Evolutionary conservation across 2,113 vertebrate species (phyloP), one percentile per base, ranked within the genome.

Genomic region (Zeus faber): DNA sequence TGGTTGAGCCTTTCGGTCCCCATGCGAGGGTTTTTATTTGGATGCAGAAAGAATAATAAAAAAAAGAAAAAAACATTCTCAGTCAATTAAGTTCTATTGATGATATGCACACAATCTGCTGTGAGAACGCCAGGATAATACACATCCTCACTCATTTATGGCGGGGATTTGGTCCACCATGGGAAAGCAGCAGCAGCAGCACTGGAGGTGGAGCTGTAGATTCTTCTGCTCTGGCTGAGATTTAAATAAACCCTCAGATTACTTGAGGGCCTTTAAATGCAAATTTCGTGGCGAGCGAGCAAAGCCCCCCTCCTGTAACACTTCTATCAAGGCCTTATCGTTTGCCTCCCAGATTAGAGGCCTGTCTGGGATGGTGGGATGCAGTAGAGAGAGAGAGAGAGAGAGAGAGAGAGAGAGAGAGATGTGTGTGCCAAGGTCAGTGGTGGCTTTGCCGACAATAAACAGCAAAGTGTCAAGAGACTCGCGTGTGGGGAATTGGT

Each of bases 181-280:
- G 85, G 80, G 83, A 89, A 76, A 80, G 74, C n/a, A n/a, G n/a
- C n/a, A n/a, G n/a, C n/a, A 81, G 26, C 26, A 75, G 64, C 68
- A 74, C 37, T 76, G 73, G 76, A 77, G 77, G 74, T 80, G 68
- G 71, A 87, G 85, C 58, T 76, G 70, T 64, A 53, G 57, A 62
- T 50, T 67, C 59, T 29, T 3, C 58, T 49, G 27, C 47, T n/a
- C 51, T 62, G 14, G 77, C 83, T 85, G 80, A 82, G 83, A 87
- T 89, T 91, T 81, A 78, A 88, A 89, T 87, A 88, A 89, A 69
- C 80, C 79, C 73, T 74, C 78, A 86, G 85, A 89, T 87, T 86
- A 85, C 87, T 88, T 79, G 64, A 83, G 77, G 87, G 84, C 77
- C 80, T 88, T 86, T 85, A 83, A 89, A 89, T 90, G 84, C 79